These are phyloP conservation scores for Mus minutoides DNA, from an alignment of 2,797 vertebrate species.

Conservation along the genomic window DNA sequence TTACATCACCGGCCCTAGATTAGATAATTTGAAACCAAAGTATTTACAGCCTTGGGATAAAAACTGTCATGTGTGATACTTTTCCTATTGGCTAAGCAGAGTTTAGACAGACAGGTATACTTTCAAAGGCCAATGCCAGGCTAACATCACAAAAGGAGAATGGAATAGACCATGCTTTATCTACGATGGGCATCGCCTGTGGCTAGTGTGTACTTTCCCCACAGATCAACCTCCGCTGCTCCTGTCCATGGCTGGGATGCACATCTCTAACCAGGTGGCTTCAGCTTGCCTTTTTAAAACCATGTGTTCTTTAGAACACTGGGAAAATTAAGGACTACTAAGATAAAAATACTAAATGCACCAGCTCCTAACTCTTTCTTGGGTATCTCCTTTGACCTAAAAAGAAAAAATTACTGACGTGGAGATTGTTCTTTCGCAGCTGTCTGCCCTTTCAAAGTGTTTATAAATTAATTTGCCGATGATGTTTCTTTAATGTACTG, in stretches of 20 bases:
- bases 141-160: background rate
- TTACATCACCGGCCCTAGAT: no score
- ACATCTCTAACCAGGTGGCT: background rate
- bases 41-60: background rate
- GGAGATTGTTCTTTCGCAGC: constrained; percentile 25
- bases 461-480: constrained; percentile 80
- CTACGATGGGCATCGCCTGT: background rate
- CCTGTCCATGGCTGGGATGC: background rate
- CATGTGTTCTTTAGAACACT: background rate
- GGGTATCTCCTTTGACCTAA: constrained; percentile 20
- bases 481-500: constrained; percentile 77
- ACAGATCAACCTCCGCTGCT: background rate
- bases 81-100: background rate
- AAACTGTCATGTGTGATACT: background rate
- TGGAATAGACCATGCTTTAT: background rate
- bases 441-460: constrained; percentile 63
- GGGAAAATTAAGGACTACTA: constrained; percentile 8
- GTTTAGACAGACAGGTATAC: background rate
- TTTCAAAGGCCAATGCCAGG: background rate
- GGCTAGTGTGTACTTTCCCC: background rate
- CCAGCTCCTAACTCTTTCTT: background rate
- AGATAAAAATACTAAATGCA: background rate
- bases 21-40: constrained; percentile 3
- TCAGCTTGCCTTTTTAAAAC: background rate
- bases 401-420: background rate